Evolutionary conservation across 2,113 vertebrate genomes (phyloP), one percentile per base, ranked within the genome.

Genomic region (Podocnemis expansa): DNA sequence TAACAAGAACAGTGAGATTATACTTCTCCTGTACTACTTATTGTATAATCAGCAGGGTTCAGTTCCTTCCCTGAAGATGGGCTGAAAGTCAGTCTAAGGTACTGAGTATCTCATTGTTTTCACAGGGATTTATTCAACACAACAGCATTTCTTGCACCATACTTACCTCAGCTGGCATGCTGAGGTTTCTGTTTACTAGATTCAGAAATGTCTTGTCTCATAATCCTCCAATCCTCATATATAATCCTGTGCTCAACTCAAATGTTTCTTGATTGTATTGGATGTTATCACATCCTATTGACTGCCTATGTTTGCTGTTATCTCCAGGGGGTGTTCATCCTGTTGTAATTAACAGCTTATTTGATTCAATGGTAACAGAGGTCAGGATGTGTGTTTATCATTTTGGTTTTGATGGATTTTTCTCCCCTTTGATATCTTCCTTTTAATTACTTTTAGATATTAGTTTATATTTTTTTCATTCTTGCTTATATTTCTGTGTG

Each of bases 301-400:
- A 96, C 89, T 24, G 54, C 80, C 70, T 92, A 34, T 93, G 84
- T 95, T 94, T 88, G 92, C 87, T 89, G 78, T 49, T 96, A 90
- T 96, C 96, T 97, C 95, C 2, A 92, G 17, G 92, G 85, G 52
- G 80, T 96, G 67, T 92, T 97, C 89, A 97, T 96, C 83, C 84
- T 97, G 96, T 96, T 94, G 94, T 95, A 97, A 97, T 98, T 97
- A 98, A 94, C 90, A 97, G 82, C 76, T 96, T 93, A 92, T 96
- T 97, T 96, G 84, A 97, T 96, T 96, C 94, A 93, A 82, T 87
- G 82, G 70, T 94, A 95, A 84, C 92, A 19, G 91, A 96, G 80
- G 91, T 97, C 93, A 97, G 85, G 76, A 58, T 94, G 29, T 56
- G 16, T 95, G 84, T 96, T 89, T 95, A 73, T 86, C 55, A 87